Percentiles rank a stretch among this genome's conserved stretches.
phyloP scores from a whole-genome alignment of 2,888 invertebrate species.

The Nudaria mundana region DNA sequence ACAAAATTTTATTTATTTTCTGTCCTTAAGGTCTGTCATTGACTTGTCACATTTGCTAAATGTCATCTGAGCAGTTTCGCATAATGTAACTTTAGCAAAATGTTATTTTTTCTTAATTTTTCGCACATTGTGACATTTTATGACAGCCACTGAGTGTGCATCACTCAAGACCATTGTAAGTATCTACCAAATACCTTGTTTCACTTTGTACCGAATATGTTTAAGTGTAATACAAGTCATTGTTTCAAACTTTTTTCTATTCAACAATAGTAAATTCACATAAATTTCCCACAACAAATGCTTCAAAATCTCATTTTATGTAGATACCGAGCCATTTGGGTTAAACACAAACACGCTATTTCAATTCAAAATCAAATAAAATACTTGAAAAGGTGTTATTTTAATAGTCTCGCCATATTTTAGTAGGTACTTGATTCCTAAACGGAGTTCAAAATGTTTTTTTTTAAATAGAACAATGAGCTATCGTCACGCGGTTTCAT shows the following conservation, averaged over 20 bases:
- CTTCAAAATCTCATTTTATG: background rate
- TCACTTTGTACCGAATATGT: no score
- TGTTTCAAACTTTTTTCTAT: background rate
- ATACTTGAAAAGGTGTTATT: conserved; percentile 17
- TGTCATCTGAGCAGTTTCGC: no score
- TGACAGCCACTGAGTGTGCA: no score
- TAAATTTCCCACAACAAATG: conserved; percentile 2
- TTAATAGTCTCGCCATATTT: conserved; percentile 20
- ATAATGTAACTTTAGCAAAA: no score
- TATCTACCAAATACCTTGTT: no score
- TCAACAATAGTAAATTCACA: background rate
- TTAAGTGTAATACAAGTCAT: no score
- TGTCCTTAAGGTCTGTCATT: no score
- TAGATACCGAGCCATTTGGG: conserved; percentile 7
- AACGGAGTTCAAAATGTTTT: conserved; percentile 16
- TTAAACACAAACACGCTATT: conserved; percentile 6
- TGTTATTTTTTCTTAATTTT: no score
- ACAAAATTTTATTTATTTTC: no score
- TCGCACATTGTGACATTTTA: no score
- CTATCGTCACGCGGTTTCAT: conserved; percentile 21
- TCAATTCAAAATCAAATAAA: conserved; percentile 16
- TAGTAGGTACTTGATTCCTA: conserved; percentile 11
- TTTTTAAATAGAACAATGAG: conserved; percentile 28
- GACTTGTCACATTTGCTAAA: no score
- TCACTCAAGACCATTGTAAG: no score